Evolutionary conservation across 2,113 vertebrate species (phyloP), one percentile per base, ranked within the genome.

Genomic region (Salminus brasiliensis): DNA sequence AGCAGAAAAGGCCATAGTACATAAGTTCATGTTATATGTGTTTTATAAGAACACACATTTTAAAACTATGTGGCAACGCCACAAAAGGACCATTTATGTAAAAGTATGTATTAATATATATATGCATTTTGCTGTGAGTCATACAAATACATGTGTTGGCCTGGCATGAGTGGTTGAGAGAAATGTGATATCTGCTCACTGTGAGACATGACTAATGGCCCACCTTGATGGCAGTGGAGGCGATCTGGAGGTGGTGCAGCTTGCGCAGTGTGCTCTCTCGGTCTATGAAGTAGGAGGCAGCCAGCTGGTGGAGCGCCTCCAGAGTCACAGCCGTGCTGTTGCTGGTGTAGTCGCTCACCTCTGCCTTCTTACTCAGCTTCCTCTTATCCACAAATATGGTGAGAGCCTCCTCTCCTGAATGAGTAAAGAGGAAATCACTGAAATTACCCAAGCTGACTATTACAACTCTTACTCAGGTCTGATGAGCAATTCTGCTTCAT

Each of bases 351-450:
- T 93, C 93, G 7, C 83, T 89, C 69, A 73, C 88, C 70, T 94
- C 93, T 16, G 84, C 83, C 18, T 88, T 87, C 39, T 91, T 90
- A 81, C 91, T 93, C 87, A 95, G 84, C 88, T 91, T 94, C 83
- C 91, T 88, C 88, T 94, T 95, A 91, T 95, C 93, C 91, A 95
- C 93, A 78, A 95, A 95, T 80, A 95, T 95, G 88, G 93, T 94
- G 87, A 95, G 87, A 4, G 94, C 94, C 90, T 95, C 94, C 79
- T 94, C 94, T 80, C 94, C 94, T 74, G 73, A 63, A 79, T 7
- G 43, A 55, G 63, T 47, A 60, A 72, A 57, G 13, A 65, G 32
- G 5, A 4, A 13, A 11, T 5, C 0, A 23, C 13, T 52, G 47
- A 66, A 25, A 57, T 67, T 15, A 65, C 18, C 18, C 3, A 75